phyloP scores from a whole-genome alignment of 2,113 vertebrate species.

The Erythrolamprus reginae region DNA sequence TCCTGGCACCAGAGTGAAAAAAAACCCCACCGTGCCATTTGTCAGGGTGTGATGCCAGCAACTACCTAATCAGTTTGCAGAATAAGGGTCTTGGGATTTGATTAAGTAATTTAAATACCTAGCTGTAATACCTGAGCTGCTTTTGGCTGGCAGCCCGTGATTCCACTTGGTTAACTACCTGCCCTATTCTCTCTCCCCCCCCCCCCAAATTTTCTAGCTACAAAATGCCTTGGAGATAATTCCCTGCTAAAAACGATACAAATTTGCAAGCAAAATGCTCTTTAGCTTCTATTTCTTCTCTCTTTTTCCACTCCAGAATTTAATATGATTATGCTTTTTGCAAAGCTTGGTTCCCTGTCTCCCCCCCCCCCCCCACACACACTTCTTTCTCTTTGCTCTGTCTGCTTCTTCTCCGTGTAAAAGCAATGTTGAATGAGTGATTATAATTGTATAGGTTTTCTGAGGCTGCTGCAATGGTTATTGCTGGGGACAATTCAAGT shows the following conservation, averaged over 20 bases:
- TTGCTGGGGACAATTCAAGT: not conserved
- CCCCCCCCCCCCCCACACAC: too few relatives aligned
- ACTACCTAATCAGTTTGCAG: constrained; percentile 65
- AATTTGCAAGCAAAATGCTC: not conserved
- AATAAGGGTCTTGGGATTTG: constrained; percentile 43
- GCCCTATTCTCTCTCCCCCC: not conserved
- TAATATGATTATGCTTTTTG: not conserved
- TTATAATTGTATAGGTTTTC: not conserved
- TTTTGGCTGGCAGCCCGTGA: constrained; percentile 44
- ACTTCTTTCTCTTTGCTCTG: fast-evolving
- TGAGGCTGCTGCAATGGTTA: not conserved
- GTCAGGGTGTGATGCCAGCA: constrained; percentile 68
- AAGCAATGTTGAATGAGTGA: not conserved
- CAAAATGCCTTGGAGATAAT: constrained; percentile 6
- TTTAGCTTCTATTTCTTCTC: not conserved
- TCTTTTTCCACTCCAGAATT: not conserved
- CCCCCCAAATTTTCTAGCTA: constrained; percentile 12
- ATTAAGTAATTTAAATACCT: constrained; percentile 58
- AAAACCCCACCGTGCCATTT: constrained; percentile 47
- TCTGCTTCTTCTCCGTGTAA: not conserved
- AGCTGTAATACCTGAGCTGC: constrained; percentile 36
- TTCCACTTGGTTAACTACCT: not conserved
- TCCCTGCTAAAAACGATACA: not conserved
- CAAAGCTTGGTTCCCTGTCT: not conserved
- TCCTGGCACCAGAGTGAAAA: constrained; percentile 69